Evolutionary conservation across 2,797 vertebrate genomes (phyloP), one percentile per base, ranked within the genome.

Genomic region (Lophius americanus): DNA sequence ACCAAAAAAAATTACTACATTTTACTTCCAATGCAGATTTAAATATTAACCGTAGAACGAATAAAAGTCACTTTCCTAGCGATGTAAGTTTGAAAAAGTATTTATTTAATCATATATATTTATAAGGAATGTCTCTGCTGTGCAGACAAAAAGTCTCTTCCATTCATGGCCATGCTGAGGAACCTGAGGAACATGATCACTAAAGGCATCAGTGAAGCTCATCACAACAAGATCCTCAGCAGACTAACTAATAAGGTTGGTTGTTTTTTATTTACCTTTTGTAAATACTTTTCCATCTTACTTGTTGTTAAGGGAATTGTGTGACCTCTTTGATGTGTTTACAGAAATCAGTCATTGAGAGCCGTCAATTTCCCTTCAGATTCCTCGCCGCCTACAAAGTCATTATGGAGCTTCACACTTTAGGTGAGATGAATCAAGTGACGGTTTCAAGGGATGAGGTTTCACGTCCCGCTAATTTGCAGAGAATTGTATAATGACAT

Each of bases 161-260:
- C 96, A 0, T 96, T 96, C 84, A 96, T 96, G 96, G 96, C 96
- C 47, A 95, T 96, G 95, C 83, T 98, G 84, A 94, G 96, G 82
- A 97, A 97, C 82, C 86, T 98, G 73, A 90, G 95, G 66, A 97
- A 93, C 88, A 87, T 98, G 87, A 94, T 97, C 61, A 79, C 39
- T 0, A 73, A 57, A 5, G 95, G 95, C 36, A 92, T 98, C 85
- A 96, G 95, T 37, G 68, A 89, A 33, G 79, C 23, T 32, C 95
- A 97, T 89, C 96, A 98, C 36, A 73, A 75, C 6, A 89, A 90
- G 60, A 79, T 96, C 60, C 91, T 96, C 47, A 64, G 78, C 68
- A 92, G 87, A 52, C 92, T 98, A 71, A 92, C 92, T 63, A 86
- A 93, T n/a, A 81, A 90, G 92, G 96, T 97, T 51, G 35, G 2